These are phyloP conservation scores for Corynorhinus townsendii DNA, from an alignment of 2,113 vertebrate genomes.

Conservation along the genomic window DNA sequence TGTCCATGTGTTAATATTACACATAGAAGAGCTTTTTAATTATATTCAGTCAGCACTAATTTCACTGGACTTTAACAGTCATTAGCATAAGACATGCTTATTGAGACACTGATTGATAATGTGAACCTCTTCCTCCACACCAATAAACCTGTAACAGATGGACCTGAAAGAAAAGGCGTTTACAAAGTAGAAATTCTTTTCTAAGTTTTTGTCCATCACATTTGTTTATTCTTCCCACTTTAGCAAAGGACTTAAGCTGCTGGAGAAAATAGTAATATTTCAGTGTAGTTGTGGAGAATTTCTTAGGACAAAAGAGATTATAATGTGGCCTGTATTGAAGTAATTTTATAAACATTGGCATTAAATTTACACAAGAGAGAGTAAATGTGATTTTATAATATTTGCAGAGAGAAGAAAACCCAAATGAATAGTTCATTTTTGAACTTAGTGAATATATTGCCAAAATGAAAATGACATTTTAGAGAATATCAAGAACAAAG, in stretches of 20 bases:
- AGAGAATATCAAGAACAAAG: constrained; percentile 23
- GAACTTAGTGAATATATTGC: background rate
- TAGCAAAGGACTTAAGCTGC: background rate
- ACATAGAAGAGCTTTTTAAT: background rate
- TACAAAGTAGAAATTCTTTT: constrained; percentile 26
- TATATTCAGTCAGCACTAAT: background rate
- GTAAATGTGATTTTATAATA: constrained; percentile 19
- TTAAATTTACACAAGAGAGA: background rate
- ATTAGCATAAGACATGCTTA: constrained; percentile 38
- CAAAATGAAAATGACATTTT: constrained; percentile 46
- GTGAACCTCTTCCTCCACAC: background rate
- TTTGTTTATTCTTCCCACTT: background rate
- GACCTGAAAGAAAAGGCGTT: background rate
- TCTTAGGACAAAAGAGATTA: constrained; percentile 27
- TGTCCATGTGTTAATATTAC: background rate
- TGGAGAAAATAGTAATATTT: background rate
- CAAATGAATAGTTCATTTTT: constrained; percentile 26
- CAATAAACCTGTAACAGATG: background rate
- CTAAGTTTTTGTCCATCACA: background rate
- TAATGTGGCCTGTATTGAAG: background rate
- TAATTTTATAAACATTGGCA: constrained; percentile 30
- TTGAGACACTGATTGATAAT: constrained; percentile 20
- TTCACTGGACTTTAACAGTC: background rate
- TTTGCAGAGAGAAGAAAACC: constrained; percentile 38
- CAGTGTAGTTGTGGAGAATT: background rate